Percentiles rank a stretch among this genome's conserved stretches.
Conservation (phyloP, 2,888 invertebrate genomes). For the Microchrysa polita region DNA sequence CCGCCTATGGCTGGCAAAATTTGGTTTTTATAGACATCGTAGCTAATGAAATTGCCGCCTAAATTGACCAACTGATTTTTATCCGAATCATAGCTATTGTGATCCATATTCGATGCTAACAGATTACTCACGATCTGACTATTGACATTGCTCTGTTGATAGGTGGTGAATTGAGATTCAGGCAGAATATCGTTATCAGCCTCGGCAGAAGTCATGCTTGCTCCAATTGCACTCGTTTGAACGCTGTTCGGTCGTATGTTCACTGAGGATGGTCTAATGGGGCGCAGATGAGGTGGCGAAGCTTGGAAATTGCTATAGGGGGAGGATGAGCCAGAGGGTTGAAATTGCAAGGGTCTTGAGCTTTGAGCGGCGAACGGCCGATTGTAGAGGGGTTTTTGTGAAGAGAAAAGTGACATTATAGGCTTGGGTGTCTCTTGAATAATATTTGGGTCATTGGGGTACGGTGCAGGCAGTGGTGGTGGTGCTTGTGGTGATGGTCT, state of each 20-base stretch:
- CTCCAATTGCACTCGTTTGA: constrained; percentile 23
- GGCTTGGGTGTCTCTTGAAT: constrained; percentile 32
- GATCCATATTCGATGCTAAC: constrained; percentile 49
- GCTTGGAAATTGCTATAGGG: constrained; percentile 1
- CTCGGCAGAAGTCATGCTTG: neutral
- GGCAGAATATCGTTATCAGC: neutral
- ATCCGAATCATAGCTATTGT: neutral
- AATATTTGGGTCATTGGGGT: constrained; percentile 31
- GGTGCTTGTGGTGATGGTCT: constrained; percentile 56
- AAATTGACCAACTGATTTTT: constrained; percentile 56
- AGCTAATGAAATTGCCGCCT: constrained; percentile 59
- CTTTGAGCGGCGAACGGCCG: neutral
- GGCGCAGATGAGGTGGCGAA: constrained; percentile 12
- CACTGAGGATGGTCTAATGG: constrained; percentile 54
- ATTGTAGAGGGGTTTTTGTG: neutral
- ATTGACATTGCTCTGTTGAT: constrained; percentile 40
- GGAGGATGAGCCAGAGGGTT: neutral
- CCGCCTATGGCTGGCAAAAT: constrained; percentile 55
- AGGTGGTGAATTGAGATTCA: constrained; percentile 29
- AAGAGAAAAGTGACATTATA: neutral
- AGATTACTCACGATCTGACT: constrained; percentile 50
- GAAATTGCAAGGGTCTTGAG: neutral
- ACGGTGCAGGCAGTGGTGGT: constrained; percentile 12
- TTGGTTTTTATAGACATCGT: constrained; percentile 60
- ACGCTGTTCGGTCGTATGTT: constrained; percentile 59